Percentiles rank a stretch among this genome's conserved stretches.
Evolutionary conservation across 1,140 invertebrate genomes (phyloP).

Genomic region (Oedothorax gibbosus): DNA sequence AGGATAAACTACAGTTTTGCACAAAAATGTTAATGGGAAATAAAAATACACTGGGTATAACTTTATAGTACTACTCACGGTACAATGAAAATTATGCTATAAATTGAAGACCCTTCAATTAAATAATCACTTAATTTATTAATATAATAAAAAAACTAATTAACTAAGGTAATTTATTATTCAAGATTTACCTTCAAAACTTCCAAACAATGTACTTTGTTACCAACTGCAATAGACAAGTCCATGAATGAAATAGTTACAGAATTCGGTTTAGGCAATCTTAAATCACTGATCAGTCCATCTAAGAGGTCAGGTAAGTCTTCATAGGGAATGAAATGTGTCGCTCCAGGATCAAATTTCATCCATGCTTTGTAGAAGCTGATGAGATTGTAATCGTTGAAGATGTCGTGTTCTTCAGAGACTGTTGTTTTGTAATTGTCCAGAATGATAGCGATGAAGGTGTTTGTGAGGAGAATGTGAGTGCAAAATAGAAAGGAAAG

Average conservation of each 20-base stretch:
- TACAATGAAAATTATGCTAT: too few species aligned
- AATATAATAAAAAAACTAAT: background rate
- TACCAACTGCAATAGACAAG: slow-evolving; percentile 96
- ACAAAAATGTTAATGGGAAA: too few species aligned
- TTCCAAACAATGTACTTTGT: slow-evolving; percentile 97
- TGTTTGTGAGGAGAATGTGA: slow-evolving; percentile 98
- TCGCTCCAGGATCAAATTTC: slow-evolving; percentile 96
- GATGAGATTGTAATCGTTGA: slow-evolving; percentile 98
- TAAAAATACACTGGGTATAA: too few species aligned
- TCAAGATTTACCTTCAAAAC: slow-evolving; percentile 72
- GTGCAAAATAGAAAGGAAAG: slow-evolving; percentile 96
- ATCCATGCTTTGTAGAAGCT: slow-evolving; percentile 99
- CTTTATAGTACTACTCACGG: too few species aligned
- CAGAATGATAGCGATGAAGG: slow-evolving; percentile 99
- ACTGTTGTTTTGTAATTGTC: slow-evolving; percentile 98
- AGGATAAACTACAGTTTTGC: too few species aligned
- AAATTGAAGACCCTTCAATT: too few species aligned
- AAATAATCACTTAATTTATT: too few species aligned
- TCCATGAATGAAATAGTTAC: slow-evolving; percentile 99
- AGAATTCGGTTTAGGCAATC: slow-evolving; percentile 98
- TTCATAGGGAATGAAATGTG: slow-evolving; percentile 94
- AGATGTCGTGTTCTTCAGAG: slow-evolving; percentile 96
- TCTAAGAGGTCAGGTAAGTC: slow-evolving; percentile 94
- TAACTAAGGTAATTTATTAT: background rate
- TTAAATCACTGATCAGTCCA: slow-evolving; percentile 89